Evolutionary conservation across 2,888 invertebrate species (phyloP).

Genomic region (Neoascia interrupta): DNA sequence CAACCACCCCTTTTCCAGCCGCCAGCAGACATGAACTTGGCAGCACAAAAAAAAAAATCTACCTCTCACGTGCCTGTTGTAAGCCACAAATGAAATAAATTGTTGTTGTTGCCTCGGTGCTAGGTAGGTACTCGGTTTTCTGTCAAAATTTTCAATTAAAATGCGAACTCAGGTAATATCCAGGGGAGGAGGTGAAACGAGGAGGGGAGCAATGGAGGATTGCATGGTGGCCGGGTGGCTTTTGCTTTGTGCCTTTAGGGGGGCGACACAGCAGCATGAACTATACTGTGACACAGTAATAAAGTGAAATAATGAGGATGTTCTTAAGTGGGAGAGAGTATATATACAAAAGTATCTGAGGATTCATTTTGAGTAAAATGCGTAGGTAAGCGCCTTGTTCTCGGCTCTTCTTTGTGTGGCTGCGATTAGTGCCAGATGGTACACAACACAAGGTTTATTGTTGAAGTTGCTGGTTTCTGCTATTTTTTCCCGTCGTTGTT

Average conservation of each 20-base stretch:
- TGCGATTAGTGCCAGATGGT: constrained; percentile 68
- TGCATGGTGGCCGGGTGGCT: background rate
- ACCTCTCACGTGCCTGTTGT: constrained; percentile 31
- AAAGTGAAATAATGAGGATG: constrained; percentile 67
- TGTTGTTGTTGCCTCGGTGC: constrained; percentile 47
- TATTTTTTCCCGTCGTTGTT: background rate
- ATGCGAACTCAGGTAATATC: constrained; percentile 66
- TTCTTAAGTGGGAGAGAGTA: constrained; percentile 61
- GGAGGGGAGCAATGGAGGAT: no score
- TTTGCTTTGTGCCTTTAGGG: constrained; percentile 25
- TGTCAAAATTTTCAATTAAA: constrained; percentile 70
- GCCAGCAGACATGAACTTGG: background rate
- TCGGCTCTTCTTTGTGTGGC: constrained; percentile 53
- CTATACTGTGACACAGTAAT: constrained; percentile 68
- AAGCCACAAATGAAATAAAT: constrained; percentile 65
- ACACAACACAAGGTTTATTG: constrained; percentile 54
- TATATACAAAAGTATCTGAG: constrained; percentile 39
- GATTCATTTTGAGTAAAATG: constrained; percentile 48
- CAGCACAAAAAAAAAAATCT: no score
- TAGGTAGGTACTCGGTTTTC: constrained; percentile 52
- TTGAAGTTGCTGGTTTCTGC: constrained; percentile 26
- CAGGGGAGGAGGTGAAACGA: background rate
- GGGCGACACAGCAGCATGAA: constrained; percentile 45
- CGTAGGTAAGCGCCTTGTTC: constrained; percentile 60
- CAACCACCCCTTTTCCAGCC: background rate